Percentiles rank a stretch among this genome's conserved stretches.
Conservation (phyloP, 1,140 invertebrate species). For the Bombus affinis region DNA sequence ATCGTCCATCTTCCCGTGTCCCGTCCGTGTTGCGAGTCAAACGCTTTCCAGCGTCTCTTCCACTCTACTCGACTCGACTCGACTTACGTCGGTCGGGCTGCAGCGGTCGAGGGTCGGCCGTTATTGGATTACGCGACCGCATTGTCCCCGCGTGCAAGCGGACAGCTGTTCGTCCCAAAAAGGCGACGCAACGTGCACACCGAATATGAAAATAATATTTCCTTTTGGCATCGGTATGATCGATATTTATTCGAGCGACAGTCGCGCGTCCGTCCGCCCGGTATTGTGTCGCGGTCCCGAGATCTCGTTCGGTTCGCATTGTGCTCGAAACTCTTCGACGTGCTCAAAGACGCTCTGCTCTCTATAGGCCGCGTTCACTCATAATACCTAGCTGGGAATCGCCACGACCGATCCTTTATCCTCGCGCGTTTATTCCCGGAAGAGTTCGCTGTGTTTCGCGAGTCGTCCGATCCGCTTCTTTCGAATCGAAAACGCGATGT, state of each 20-base stretch:
- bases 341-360: background rate
- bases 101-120: slow-evolving; percentile 48
- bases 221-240: slow-evolving; percentile 69
- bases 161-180: slow-evolving; percentile 60
- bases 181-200: slow-evolving; percentile 46
- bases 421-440: too few species aligned
- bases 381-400: background rate
- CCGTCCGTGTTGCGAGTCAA: background rate
- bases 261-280: slow-evolving; percentile 33
- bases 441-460: too few species aligned
- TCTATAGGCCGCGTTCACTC: slow-evolving; percentile 15
- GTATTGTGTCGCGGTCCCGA: slow-evolving; percentile 40
- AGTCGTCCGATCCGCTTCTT: too few species aligned
- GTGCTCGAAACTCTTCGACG: slow-evolving; percentile 20
- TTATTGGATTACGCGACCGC: slow-evolving; percentile 74
- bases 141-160: slow-evolving; percentile 63
- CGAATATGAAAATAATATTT: slow-evolving; percentile 79
- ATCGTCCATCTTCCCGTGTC: slow-evolving; percentile 16
- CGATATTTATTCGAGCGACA: slow-evolving; percentile 75
- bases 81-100: background rate
- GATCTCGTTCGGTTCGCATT: slow-evolving; percentile 55
- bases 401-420: background rate
- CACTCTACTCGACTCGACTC: slow-evolving; percentile 28
- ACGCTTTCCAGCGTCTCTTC: slow-evolving; percentile 25
- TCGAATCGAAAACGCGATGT: too few species aligned